Evolutionary conservation across 2,888 invertebrate genomes (phyloP).

Genomic region (Diarsia brunnea): DNA sequence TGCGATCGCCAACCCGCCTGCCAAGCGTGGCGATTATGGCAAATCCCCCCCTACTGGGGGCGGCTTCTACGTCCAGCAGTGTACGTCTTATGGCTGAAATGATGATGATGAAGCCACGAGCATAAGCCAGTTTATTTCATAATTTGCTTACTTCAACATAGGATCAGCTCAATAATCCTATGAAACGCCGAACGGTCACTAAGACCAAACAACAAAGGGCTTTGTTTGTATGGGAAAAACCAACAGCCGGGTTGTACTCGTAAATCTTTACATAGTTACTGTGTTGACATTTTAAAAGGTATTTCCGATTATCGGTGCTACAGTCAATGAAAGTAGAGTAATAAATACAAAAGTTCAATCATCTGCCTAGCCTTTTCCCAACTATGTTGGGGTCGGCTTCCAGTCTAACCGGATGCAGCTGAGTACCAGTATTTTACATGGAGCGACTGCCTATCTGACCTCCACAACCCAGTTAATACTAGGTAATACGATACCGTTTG

Average conservation of each 20-base stretch:
- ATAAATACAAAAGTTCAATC: not conserved
- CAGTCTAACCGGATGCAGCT: too few species aligned
- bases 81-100: too few species aligned
- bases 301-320: not conserved
- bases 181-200: conserved; percentile 1
- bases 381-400: too few species aligned
- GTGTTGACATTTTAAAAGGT: conserved; percentile 8
- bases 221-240: conserved; percentile 9
- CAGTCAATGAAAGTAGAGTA: not conserved
- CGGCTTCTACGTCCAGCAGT: too few species aligned
- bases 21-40: too few species aligned
- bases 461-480: too few species aligned
- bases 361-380: too few species aligned
- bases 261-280: conserved; percentile 3
- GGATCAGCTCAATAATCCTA: conserved; percentile 19
- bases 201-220: not conserved
- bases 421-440: too few species aligned
- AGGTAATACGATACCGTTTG: too few species aligned
- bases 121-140: not conserved
- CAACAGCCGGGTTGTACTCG: not conserved
- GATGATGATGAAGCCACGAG: not conserved
- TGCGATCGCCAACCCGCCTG: too few species aligned
- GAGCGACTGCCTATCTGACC: too few species aligned
- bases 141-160: not conserved
- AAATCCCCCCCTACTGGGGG: too few species aligned